Percentiles rank a stretch among this genome's conserved stretches.
Conservation (phyloP, 2,113 vertebrate species). For the Ellobius talpinus region DNA sequence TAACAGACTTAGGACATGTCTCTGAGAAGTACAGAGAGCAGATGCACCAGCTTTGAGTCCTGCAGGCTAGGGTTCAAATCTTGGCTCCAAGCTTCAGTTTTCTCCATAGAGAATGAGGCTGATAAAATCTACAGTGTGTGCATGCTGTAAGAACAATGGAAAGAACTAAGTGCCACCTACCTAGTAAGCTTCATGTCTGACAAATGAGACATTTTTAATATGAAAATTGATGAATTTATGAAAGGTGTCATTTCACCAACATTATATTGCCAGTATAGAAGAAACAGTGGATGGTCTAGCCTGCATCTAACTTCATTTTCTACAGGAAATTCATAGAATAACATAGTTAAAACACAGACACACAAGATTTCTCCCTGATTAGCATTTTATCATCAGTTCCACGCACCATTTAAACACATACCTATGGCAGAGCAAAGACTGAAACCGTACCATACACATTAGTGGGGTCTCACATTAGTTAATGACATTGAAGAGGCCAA, state of each 20-base stretch:
- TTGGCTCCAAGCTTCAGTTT: background rate
- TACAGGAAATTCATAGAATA: background rate
- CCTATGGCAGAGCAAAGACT: background rate
- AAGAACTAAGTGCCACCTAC: background rate
- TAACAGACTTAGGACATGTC: no score
- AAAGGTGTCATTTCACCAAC: background rate
- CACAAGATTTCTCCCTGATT: background rate
- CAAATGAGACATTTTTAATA: background rate
- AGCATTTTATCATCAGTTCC: background rate
- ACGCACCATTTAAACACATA: background rate
- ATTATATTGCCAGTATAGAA: background rate
- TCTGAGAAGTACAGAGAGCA: background rate
- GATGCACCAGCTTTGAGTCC: background rate
- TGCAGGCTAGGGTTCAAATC: background rate
- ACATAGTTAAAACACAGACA: conserved; percentile 21
- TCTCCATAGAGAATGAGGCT: background rate
- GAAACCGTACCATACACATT: background rate
- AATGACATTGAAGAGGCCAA: background rate
- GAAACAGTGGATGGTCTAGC: background rate
- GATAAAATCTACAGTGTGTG: background rate
- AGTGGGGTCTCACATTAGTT: background rate
- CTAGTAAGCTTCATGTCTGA: background rate
- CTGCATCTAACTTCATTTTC: conserved; percentile 21
- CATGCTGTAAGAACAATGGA: background rate
- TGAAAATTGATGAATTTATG: no score